Evolutionary conservation across 2,113 vertebrate species (phyloP), one percentile per base, ranked within the genome.

Genomic region (Chitala chitala): DNA sequence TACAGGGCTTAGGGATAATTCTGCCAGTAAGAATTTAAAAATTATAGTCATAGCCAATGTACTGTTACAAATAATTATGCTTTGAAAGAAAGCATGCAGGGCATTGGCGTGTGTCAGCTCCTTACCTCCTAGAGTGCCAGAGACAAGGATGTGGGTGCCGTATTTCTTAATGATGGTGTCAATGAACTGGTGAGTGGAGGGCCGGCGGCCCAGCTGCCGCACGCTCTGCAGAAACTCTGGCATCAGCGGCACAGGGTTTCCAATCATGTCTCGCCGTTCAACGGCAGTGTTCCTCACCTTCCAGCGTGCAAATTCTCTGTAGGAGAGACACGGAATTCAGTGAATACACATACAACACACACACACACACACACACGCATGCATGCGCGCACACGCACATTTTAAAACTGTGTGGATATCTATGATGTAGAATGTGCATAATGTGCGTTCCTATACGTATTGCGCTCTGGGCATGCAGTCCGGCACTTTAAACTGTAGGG

Each of bases 241-340:
- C 95, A 98, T 98, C 83, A 99, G 92, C 58, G 96, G 96, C 83
- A 98, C 89, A 0, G 96, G 95, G 79, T 96, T 94, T 73, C 89
- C 93, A 83, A 94, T 92, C 84, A 98, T 89, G 82, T 99, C 97
- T 89, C 95, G 91, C 81, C 96, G 86, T 85, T 98, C 97, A 0
- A 99, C 94, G 74, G 97, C 96, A 65, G 94, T 98, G 87, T 99
- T 99, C 91, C 96, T 99, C 96, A 99, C 97, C 95, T 98, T 99
- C 97, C 97, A 99, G 93, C 97, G 96, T 90, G 96, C 97, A 96
- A 99, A 99, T 90, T 99, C 97, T 94, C 97, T 99, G 76, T 0
- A 31, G 48, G 20, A 42, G 81, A 74, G 82, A 24, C 79, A 40
- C 50, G 44, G 48, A n/a, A n/a, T n/a, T n/a, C n/a, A 66, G 50